Conservation (phyloP, 2,113 vertebrate species). For the Lampris megalopsis region DNA sequence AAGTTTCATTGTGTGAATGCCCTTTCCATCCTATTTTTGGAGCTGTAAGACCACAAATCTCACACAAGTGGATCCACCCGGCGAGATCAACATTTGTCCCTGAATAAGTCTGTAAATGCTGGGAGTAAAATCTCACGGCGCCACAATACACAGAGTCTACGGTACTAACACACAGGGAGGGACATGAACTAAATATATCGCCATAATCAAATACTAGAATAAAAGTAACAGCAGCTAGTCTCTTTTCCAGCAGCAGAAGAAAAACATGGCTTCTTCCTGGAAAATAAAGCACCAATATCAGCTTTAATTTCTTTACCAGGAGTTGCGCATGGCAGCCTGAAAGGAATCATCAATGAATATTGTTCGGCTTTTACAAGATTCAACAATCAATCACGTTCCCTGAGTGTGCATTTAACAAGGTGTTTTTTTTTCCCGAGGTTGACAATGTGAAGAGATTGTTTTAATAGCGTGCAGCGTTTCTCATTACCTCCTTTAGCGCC, state of each 20-base stretch:
- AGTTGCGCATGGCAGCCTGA: conserved; percentile 23
- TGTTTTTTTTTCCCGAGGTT: conserved; percentile 51
- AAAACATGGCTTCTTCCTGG: conserved; percentile 24
- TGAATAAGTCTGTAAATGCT: not conserved
- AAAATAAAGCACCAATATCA: conserved; percentile 50
- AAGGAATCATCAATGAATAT: conserved; percentile 47
- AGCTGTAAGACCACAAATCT: not conserved
- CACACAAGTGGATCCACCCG: not conserved
- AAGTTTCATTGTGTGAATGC: not conserved
- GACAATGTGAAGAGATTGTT: conserved; percentile 52
- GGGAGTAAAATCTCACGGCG: too few relatives aligned
- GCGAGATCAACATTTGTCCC: not conserved
- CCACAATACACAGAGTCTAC: not conserved
- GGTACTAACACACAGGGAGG: not conserved
- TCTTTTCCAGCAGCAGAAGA: conserved; percentile 16
- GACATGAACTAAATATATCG: conserved; percentile 24
- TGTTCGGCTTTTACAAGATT: conserved; percentile 37
- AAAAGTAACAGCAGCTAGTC: conserved; percentile 7
- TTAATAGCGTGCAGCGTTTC: conserved; percentile 62
- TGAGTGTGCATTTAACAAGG: conserved; percentile 49
- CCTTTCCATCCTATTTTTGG: not conserved
- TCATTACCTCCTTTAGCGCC: conserved; percentile 61
- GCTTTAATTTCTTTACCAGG: conserved; percentile 16
- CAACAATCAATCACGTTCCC: conserved; percentile 48
- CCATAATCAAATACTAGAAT: conserved; percentile 39